Evolutionary conservation across 2,888 invertebrate genomes (phyloP), one percentile per base, ranked within the genome.

Genomic region (Amitus sp.): DNA sequence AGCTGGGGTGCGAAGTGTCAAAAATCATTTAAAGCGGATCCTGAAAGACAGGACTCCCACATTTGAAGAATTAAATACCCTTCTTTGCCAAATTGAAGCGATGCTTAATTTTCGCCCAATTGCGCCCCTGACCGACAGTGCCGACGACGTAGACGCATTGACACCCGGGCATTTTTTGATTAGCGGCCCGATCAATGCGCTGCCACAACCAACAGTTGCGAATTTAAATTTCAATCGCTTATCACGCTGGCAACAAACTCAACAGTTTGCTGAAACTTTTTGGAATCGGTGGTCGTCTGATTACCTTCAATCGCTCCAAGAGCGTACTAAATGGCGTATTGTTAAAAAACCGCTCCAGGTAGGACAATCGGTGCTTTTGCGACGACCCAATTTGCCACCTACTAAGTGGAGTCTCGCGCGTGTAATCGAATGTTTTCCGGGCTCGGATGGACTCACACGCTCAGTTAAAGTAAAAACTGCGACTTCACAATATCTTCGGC

Each of bases 281-380:
- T 62, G 62, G 62, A 9, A 4, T 9, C 23, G 18, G 1, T 62
- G 57, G 62, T 45, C 57, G 0, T 4, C 12, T 1, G 62, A 62
- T 6, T 62, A 62, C n/a, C 28, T 62, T n/a, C 13, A 57, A 6
- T 23, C 53, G 1, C 12, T 57, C 10, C 57, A 62, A 10, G 48
- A 52, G 4, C 45, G 62, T 1, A 18, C 37, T 2, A 62, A 62
- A 12, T 62, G 56, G 62, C 23, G 15, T 2, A 5, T 7, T 2
- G 13, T n/a, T 2, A 12, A 37, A 5, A 4, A 12, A 5, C 30
- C 46, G 15, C 4, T 58, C 2, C 17, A 12, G 7, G 23, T 39
- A 4, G 66, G 65, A 1, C 53, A 67, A 1, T n/a, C 70, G 10
- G 69, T 71, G 0, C 27, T 70, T 1, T n/a, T 70, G 0, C 45